Evolutionary conservation across 2,113 vertebrate genomes (phyloP), one percentile per base, ranked within the genome.

Genomic region (Eurypyga helias): DNA sequence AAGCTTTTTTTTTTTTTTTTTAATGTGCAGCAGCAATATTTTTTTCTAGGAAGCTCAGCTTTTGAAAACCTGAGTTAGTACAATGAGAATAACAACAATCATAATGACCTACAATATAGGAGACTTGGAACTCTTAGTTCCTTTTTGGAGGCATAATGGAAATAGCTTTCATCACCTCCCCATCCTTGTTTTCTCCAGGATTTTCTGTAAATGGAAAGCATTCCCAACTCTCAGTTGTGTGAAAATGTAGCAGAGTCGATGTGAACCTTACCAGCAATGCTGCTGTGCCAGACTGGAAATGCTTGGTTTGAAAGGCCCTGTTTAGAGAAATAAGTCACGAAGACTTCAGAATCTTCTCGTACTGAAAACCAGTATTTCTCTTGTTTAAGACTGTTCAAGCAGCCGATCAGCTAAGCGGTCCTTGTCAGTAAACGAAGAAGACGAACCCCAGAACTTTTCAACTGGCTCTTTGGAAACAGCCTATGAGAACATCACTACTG

Each of bases 341-440:
- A 86, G 18, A 12, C 20, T 61, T 62, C 21, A 79, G 52, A 95
- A 46, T 81, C 51, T 70, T 69, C 26, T 72, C 6, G 38, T 76
- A 51, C 38, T 95, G 62, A 88, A 76, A 84, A 83, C 3, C 28
- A 60, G 0, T 51, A 21, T 94, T 82, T 78, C 5, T 64, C 13
- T 55, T 89, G 15, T 93, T 83, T 57, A 95, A 89, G 88, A 78
- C 13, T 78, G 58, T 43, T 78, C 86, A 33, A 94, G 87, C 72
- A 83, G 67, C 62, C 16, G 0, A 9, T 65, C 86, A 62, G 76
- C 60, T 45, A 64, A 91, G 34, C 90, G 71, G n/a, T 46, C 80
- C 45, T 75, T 93, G 17, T 6, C 81, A 41, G 71, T 52, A 36
- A 69, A 17, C 88, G 83, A 83, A 75, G 77, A 91, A 4, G 49